Evolutionary conservation across 1,140 invertebrate species (phyloP), one percentile per base, ranked within the genome.

Genomic region (Drosophila arawakana): DNA sequence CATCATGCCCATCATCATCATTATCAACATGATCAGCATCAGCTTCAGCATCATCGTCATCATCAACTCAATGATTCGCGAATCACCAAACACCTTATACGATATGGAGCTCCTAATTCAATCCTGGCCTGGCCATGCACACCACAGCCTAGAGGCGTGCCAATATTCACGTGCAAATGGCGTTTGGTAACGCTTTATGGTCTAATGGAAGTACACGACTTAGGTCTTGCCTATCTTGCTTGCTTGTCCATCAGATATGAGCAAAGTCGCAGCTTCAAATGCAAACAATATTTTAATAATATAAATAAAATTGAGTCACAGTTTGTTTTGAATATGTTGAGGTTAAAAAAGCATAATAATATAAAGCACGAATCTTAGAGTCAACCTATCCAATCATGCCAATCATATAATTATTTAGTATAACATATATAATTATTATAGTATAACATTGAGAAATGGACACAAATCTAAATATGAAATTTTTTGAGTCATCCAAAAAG

Each of bases 111-210:
- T 43, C 68, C 47, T 59, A 71, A 49, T 63, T 25, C 54, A 50
- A 55, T 76, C 30, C 52, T 10, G 25, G 25, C 25, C 25, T 30
- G 25, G 25, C 25, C 4, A 52, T 41, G 50, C 18, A 39, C 34
- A 71, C 65, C 60, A 35, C n/a, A 35, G 37, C 49, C 59, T 54
- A 75, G 79, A 76, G 73, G 66, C 76, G 76, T 79, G 70, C 60
- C 79, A 76, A 52, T 78, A 69, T 55, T 79, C 67, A 88, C 79
- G 82, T 86, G 82, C 82, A 82, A 82, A 80, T 84, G 70, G 78
- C 81, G 78, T 74, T 84, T 80, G 81, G 77, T 73, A 84, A 84
- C 81, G 77, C 81, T 84, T 84, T 84, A 84, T 84, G 81, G 77
- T 69, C 60, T 84, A 84, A 84, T 86, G 83, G 72, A 52, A 35